Percentiles rank a stretch among this genome's conserved stretches.
phyloP scores from a whole-genome alignment of 2,797 vertebrate species.

The Enoplosus armatus region DNA sequence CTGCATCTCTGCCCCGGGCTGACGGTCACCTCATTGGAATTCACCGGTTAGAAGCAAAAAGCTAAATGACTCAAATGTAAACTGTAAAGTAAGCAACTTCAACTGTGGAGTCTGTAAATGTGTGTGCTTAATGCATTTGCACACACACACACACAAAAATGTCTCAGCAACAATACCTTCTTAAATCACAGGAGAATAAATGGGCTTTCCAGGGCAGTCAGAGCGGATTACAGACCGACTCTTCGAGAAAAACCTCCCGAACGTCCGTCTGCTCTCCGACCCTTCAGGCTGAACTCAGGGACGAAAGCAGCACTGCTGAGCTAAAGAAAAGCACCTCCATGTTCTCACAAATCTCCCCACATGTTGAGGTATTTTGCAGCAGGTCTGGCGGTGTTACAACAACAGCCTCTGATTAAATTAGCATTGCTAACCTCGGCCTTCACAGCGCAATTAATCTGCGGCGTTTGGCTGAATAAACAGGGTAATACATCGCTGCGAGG shows the following conservation, averaged over 20 bases:
- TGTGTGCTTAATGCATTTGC: slow-evolving; percentile 12
- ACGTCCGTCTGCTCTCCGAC: not conserved
- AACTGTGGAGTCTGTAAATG: not conserved
- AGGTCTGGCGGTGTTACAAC: slow-evolving; percentile 43
- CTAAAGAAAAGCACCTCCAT: slow-evolving; percentile 19
- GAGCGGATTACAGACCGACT: slow-evolving; percentile 2
- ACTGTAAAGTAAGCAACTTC: slow-evolving; percentile 54
- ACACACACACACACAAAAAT: not conserved
- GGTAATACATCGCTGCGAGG: slow-evolving; percentile 70
- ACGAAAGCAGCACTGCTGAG: not conserved
- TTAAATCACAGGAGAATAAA: slow-evolving; percentile 6
- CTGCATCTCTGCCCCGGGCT: not conserved
- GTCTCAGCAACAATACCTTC: not conserved
- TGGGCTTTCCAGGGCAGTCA: not conserved
- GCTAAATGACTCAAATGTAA: slow-evolving; percentile 36
- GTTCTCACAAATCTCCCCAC: slow-evolving; percentile 32
- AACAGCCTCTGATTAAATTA: slow-evolving; percentile 84
- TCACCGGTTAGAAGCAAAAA: slow-evolving; percentile 41
- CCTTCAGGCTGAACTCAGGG: not conserved
- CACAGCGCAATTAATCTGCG: slow-evolving; percentile 77
- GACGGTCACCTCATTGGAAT: slow-evolving; percentile 40
- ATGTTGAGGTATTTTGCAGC: slow-evolving; percentile 40
- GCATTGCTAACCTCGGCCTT: slow-evolving; percentile 79
- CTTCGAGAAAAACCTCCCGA: not conserved
- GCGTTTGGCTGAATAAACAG: slow-evolving; percentile 80